Conservation (phyloP, 2,797 vertebrate species). For the Rallus crepitans region DNA sequence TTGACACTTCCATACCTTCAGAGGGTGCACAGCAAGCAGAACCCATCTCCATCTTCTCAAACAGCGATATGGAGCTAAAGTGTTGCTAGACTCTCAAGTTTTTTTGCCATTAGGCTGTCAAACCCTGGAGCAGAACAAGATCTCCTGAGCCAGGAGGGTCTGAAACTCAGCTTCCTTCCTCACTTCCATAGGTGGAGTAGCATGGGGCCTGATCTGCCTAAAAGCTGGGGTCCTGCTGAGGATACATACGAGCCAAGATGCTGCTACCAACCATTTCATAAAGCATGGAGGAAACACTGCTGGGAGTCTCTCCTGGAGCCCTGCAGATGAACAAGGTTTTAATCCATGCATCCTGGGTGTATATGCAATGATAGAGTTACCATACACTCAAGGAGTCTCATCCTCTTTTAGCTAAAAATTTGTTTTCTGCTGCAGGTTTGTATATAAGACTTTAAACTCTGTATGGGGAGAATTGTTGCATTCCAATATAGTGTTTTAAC, state of each 20-base stretch:
- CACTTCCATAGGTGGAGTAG: not conserved
- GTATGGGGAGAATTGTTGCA: not conserved
- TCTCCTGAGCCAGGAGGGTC: not conserved
- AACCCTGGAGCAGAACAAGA: not conserved
- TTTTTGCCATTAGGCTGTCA: not conserved
- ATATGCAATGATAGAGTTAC: not conserved
- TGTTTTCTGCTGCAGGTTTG: conserved; percentile 12
- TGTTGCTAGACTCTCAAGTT: not conserved
- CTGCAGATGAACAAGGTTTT: not conserved
- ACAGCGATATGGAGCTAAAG: not conserved
- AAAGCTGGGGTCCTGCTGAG: not conserved
- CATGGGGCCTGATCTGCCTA: not conserved
- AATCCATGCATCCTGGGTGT: not conserved
- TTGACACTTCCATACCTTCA: not conserved
- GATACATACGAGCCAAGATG: not conserved
- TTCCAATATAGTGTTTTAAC: conserved; percentile 31
- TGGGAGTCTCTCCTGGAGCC: not conserved
- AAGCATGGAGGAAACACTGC: not conserved
- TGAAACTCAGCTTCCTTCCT: not conserved
- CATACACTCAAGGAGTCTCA: not conserved
- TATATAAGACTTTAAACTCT: conserved; percentile 21
- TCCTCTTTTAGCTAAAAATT: not conserved
- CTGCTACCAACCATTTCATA: not conserved
- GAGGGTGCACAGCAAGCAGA: not conserved
- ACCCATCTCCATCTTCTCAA: not conserved